Percentiles rank a stretch among this genome's conserved stretches.
phyloP scores from a whole-genome alignment of 2,797 vertebrate species.

The Ceryle rudis region DNA sequence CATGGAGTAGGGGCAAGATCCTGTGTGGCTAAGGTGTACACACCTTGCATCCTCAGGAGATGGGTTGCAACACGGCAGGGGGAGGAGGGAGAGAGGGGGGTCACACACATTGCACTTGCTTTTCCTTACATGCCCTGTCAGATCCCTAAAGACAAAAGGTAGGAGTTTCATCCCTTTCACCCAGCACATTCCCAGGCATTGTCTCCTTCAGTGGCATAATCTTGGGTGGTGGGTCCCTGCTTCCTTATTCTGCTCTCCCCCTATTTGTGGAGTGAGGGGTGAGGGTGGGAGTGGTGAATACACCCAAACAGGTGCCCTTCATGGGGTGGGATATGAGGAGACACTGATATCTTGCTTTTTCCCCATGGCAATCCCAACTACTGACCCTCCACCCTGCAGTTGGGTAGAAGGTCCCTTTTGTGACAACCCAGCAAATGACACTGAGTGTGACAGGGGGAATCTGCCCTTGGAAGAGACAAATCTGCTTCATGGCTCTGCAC shows the following conservation, averaged over 20 bases:
- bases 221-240: not conserved
- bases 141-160: not conserved
- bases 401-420: not conserved
- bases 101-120: not conserved
- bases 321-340: not conserved
- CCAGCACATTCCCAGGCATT: not conserved
- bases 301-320: rapidly evolving
- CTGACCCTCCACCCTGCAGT: rapidly evolving
- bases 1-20: not conserved
- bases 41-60: not conserved
- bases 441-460: not conserved
- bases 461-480: not conserved
- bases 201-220: not conserved
- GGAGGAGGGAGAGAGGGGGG: rapidly evolving
- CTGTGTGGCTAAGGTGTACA: not conserved
- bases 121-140: not conserved
- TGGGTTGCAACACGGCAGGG: not conserved
- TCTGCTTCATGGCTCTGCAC: not conserved
- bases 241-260: not conserved
- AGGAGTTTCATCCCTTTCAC: not conserved
- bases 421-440: not conserved
- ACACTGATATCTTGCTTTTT: not conserved
- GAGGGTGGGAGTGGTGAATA: not conserved
- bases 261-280: not conserved
- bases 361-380: not conserved